These are phyloP conservation scores for Orbicella faveolata DNA, from an alignment of 64 coral and sea anemone species.

Conservation along the genomic window DNA sequence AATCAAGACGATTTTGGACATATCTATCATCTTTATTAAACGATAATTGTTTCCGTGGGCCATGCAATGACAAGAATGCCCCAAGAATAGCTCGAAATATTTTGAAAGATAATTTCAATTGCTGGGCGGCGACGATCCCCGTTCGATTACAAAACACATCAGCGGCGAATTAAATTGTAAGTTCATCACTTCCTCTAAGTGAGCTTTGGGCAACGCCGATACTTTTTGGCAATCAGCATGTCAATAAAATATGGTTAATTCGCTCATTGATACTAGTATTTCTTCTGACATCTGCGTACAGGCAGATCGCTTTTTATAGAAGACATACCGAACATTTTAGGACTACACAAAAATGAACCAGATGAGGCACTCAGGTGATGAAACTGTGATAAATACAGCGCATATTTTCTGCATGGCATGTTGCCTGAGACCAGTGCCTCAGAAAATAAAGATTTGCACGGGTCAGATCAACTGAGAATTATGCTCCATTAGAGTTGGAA, in stretches of 20 bases:
- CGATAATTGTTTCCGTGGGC: conserved; percentile 31
- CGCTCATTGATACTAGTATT: too few species aligned
- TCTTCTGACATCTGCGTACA: too few species aligned
- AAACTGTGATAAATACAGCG: too few species aligned
- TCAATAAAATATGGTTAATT: neutral
- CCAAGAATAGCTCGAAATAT: neutral
- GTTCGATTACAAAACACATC: neutral
- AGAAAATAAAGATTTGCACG: too few species aligned
- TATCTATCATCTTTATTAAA: conserved; percentile 35
- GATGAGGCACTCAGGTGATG: too few species aligned
- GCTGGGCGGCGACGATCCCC: neutral
- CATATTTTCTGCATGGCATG: too few species aligned
- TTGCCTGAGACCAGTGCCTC: too few species aligned
- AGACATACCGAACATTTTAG: too few species aligned
- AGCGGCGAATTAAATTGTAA: neutral
- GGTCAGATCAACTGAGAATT: too few species aligned
- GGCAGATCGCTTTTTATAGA: too few species aligned
- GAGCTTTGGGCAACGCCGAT: neutral
- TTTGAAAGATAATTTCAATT: neutral
- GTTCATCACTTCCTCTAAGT: neutral
- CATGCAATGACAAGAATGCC: neutral
- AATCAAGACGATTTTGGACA: conserved; percentile 38
- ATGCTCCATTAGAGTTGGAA: neutral
- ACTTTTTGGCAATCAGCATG: too few species aligned
- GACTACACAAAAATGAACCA: too few species aligned